A percentile compares a stretch with the other conserved stretches of the same genome.
Conservation (phyloP, 2,113 vertebrate species). For the Anguilla rostrata region DNA sequence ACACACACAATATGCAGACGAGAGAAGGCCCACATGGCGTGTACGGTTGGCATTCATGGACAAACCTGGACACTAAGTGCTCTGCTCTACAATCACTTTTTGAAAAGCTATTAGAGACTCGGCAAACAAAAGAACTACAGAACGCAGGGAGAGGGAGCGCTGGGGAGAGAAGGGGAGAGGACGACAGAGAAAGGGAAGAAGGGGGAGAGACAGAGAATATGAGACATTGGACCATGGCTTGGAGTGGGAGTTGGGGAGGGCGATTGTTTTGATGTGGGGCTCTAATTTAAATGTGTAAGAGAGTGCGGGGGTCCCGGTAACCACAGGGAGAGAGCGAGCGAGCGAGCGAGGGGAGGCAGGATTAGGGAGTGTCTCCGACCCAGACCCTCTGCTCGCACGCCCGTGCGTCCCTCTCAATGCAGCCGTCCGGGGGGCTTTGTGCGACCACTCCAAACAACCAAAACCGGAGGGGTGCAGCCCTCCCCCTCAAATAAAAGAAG, state of each 20-base stretch:
- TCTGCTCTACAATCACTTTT: background rate
- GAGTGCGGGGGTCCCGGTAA: background rate
- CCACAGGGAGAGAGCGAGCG: background rate
- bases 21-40: background rate
- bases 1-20: background rate
- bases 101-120: conserved; percentile 13
- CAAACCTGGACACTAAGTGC: background rate
- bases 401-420: conserved; percentile 6
- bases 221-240: background rate
- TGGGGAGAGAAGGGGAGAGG: background rate
- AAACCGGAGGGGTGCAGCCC: conserved; percentile 1
- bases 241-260: background rate
- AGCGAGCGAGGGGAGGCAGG: background rate
- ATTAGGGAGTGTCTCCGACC: background rate
- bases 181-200: too few relatives aligned
- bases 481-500: conserved; percentile 3
- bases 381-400: background rate
- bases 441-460: conserved; percentile 6
- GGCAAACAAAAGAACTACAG: conserved; percentile 4
- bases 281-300: conserved; percentile 5
- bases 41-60: conserved; percentile 4
- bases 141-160: background rate
- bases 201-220: background rate
- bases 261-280: background rate
- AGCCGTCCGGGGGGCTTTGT: conserved; percentile 15